Conservation (phyloP, 2,797 vertebrate genomes). For the Sebastes nivosus region DNA sequence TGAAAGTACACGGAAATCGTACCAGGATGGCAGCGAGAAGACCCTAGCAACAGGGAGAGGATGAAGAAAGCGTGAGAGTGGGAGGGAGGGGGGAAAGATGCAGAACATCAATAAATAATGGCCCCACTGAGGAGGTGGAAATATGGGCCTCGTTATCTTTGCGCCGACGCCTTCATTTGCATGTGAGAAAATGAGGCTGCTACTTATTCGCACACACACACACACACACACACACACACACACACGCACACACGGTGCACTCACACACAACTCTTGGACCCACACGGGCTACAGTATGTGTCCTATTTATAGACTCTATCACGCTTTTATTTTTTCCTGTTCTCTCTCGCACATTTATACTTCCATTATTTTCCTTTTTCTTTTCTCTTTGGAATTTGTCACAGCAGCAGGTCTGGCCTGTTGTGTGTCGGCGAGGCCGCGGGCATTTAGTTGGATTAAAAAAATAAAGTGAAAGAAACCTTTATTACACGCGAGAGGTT, state of each 20-base stretch:
- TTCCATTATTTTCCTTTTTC: constrained; percentile 49
- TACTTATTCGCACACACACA: constrained; percentile 39
- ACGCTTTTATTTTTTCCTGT: constrained; percentile 56
- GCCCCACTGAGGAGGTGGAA: constrained; percentile 85
- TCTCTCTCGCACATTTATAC: constrained; percentile 52
- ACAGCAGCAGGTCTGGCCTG: constrained; percentile 17
- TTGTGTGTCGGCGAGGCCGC: constrained; percentile 18
- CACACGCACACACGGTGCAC: constrained; percentile 4
- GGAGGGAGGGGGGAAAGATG: constrained; percentile 77
- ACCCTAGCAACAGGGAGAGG: constrained; percentile 86
- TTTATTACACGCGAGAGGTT: constrained; percentile 31
- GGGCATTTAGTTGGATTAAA: constrained; percentile 41
- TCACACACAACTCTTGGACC: constrained; percentile 32
- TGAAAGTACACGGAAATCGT: constrained; percentile 60
- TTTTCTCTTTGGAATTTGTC: constrained; percentile 38
- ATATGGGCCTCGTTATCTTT: constrained; percentile 86
- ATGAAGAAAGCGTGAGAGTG: constrained; percentile 76
- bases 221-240: constrained; percentile 20
- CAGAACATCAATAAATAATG: constrained; percentile 90
- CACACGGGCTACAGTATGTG: constrained; percentile 64
- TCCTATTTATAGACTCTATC: constrained; percentile 75
- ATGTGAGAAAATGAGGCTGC: constrained; percentile 82
- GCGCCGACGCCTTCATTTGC: constrained; percentile 85
- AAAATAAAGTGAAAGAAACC: constrained; percentile 26
- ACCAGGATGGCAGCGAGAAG: constrained; percentile 69